Conservation (phyloP, 1,140 invertebrate genomes). For the Drosophila persimilis region DNA sequence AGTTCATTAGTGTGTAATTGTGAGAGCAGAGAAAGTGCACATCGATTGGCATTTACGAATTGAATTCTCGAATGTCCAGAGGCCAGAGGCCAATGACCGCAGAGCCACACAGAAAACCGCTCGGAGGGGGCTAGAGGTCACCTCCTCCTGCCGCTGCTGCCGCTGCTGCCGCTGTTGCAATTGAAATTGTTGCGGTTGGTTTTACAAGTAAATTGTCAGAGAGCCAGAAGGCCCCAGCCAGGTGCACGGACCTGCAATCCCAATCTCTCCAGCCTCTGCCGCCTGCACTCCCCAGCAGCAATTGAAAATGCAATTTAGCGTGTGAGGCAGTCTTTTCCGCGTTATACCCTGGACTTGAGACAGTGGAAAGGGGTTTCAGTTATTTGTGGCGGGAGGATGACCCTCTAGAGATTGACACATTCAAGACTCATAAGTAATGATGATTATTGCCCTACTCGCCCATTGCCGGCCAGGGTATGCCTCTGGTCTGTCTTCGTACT, state of each 20-base stretch:
- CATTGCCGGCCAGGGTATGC: background rate
- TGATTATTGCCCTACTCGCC: background rate
- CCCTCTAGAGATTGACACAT: too few species aligned
- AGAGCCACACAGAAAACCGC: slow-evolving; percentile 23
- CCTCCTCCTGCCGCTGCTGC: background rate
- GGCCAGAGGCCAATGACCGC: slow-evolving; percentile 29
- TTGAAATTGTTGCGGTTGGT: slow-evolving; percentile 68
- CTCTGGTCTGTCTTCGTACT: slow-evolving; percentile 7
- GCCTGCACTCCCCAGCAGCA: slow-evolving; percentile 13
- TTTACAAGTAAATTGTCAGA: slow-evolving; percentile 65
- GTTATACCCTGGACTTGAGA: too few species aligned
- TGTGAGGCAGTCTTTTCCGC: slow-evolving; percentile 11
- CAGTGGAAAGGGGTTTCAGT: too few species aligned
- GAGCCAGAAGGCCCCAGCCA: too few species aligned
- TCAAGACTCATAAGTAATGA: too few species aligned
- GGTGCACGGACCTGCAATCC: too few species aligned
- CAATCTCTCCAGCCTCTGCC: background rate
- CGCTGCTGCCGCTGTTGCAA: slow-evolving; percentile 22
- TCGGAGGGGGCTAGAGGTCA: background rate
- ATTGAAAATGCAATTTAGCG: slow-evolving; percentile 65
- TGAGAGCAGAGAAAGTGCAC: background rate
- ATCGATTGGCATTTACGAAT: slow-evolving; percentile 48
- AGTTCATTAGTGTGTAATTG: slow-evolving; percentile 68
- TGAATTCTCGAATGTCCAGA: slow-evolving; percentile 55
- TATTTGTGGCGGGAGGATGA: too few species aligned